phyloP scores from a whole-genome alignment of 2,113 vertebrate species.

The Muscicapa adusta region DNA sequence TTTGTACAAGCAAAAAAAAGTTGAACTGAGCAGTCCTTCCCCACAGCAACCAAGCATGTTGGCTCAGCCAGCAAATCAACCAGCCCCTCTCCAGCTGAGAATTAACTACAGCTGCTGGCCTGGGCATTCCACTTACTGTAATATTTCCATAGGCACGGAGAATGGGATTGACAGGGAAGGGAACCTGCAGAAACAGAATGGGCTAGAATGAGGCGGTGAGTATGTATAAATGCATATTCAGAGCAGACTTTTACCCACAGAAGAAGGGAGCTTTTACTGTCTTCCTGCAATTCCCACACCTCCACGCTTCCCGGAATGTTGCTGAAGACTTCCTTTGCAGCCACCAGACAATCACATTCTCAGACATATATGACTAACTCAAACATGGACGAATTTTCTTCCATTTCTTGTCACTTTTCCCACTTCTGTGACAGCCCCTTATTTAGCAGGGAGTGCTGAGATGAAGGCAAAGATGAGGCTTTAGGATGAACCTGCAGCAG shows the following conservation, averaged over 20 bases:
- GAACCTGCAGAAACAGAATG: constrained; percentile 77
- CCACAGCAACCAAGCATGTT: not conserved
- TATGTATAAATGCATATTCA: not conserved
- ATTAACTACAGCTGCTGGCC: not conserved
- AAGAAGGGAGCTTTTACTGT: not conserved
- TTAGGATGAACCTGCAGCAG: not conserved
- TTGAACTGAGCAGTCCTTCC: not conserved
- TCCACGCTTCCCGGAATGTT: not conserved
- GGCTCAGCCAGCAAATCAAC: not conserved
- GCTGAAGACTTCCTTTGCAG: not conserved
- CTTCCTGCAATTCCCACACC: not conserved
- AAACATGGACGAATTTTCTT: not conserved
- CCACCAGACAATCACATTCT: not conserved
- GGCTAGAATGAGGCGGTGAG: not conserved
- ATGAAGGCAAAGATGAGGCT: not conserved
- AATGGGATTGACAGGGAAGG: constrained; percentile 83
- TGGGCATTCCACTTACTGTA: constrained; percentile 79
- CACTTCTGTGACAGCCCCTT: not conserved
- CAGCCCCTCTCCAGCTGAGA: not conserved
- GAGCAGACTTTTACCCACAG: not conserved
- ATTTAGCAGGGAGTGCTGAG: not conserved
- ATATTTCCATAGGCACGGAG: constrained; percentile 86
- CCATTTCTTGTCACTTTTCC: not conserved
- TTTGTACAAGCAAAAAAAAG: not conserved
- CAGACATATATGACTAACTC: not conserved